Evolutionary conservation across 2,113 vertebrate genomes (phyloP).

Genomic region (Taxidea taxus): DNA sequence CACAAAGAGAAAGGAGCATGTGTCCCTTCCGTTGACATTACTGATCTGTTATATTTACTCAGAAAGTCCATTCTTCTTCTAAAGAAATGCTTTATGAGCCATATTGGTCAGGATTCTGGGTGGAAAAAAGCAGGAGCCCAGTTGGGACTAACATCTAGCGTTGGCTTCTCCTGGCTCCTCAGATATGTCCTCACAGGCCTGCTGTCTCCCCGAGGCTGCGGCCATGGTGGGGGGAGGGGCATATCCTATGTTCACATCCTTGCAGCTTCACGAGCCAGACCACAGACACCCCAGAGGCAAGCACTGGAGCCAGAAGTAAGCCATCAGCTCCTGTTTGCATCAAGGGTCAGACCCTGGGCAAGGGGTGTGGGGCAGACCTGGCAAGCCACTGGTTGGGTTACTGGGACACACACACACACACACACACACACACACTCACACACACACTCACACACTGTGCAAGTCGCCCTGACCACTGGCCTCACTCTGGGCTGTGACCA

Average conservation of each 20-base stretch:
- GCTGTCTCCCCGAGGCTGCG: neutral
- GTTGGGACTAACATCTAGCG: neutral
- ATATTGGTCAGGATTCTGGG: neutral
- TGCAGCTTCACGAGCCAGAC: neutral
- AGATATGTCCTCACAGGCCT: neutral
- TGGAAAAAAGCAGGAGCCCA: neutral
- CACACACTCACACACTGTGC: neutral
- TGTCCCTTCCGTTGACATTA: neutral
- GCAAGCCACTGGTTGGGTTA: neutral
- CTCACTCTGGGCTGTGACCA: neutral
- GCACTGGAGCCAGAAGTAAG: neutral
- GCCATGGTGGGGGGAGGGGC: no score
- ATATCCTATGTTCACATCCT: neutral
- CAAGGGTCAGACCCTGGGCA: neutral
- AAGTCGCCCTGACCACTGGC: neutral
- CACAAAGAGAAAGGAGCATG: neutral
- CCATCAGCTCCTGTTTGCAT: neutral
- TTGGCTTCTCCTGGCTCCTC: neutral
- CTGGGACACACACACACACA: neutral
- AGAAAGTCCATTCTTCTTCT: neutral
- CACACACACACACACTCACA: no score
- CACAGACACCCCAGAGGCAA: no score
- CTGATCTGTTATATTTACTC: neutral
- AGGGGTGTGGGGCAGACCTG: neutral
- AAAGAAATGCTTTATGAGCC: neutral